Evolutionary conservation across 2,113 vertebrate genomes (phyloP), one percentile per base, ranked within the genome.

Genomic region (Rhabdornis inornatus): DNA sequence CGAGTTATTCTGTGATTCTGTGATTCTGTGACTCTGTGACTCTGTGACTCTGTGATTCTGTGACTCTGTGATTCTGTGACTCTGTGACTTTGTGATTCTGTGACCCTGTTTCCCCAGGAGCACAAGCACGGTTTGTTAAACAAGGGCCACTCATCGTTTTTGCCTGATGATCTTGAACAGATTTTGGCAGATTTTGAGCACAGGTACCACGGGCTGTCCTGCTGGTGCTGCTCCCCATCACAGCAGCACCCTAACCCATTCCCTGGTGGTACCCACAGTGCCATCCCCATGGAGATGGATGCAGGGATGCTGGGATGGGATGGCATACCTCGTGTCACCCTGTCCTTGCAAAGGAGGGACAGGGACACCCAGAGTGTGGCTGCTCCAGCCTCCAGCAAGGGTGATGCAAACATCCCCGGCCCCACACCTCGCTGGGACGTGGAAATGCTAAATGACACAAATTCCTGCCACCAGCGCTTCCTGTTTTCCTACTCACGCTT

Each of bases 401-500:
- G 4, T 65, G 87, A 76, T 71, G 92, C 80, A 78, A 44, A 0
- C 1, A 37, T 1, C 37, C 40, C 18, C 23, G 0, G 45, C 59
- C 80, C 42, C 79, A 50, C 90, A 5, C 72, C 56, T 75, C 69
- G 30, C 28, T 1, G 2, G 61, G 70, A 50, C 7, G 1, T 25
- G 84, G 56, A 91, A 92, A 45, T 3, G 0, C 81, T 42, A 8
- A 82, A 71, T 6, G 83, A 87, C 66, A 71, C 89, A 0, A 69
- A 94, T 89, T 74, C 93, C 89, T 89, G 94, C 94, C 89, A 85
- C 84, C 74, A 82, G 63, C 7, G 0, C 70, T 95, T 97, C 96
- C 96, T 96, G 96, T 96, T 97, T 96, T 97, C 94, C 87, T 82
- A 0, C 66, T 82, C 89, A 24, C 11, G 2, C 84, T 89, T 79